phyloP scores from a whole-genome alignment of 2,888 invertebrate species.

The Globia sparganii region DNA sequence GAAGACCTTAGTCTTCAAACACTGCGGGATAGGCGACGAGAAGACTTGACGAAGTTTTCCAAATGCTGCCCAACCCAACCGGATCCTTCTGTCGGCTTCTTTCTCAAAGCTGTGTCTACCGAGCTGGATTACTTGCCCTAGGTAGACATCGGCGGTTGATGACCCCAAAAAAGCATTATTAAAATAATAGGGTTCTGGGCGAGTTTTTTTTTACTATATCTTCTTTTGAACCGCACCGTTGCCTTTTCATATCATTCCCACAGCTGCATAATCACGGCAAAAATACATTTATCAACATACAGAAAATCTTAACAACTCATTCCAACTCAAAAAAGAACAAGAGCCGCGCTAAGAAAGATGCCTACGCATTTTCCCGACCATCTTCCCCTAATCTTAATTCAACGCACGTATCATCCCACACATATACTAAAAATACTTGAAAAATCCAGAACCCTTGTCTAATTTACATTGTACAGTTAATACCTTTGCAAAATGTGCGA shows the following conservation, averaged over 20 bases:
- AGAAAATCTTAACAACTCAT: not conserved
- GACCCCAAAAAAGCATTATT: too few relatives aligned
- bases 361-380: not conserved
- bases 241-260: not conserved
- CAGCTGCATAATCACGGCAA: not conserved
- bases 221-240: not conserved
- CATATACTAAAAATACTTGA: conserved; percentile 40
- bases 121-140: too few relatives aligned
- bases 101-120: too few relatives aligned
- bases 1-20: too few relatives aligned
- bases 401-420: conserved; percentile 20
- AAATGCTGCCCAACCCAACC: too few relatives aligned
- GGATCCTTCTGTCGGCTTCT: too few relatives aligned
- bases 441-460: conserved; percentile 67
- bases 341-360: not conserved
- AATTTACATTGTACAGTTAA: conserved; percentile 77
- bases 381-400: conserved; percentile 12
- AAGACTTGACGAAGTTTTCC: too few relatives aligned
- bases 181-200: too few relatives aligned
- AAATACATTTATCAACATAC: not conserved
- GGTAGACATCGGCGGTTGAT: too few relatives aligned
- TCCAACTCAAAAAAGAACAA: not conserved
- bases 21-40: too few relatives aligned
- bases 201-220: too few relatives aligned
- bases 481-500: conserved; percentile 72